Conservation (phyloP, 2,888 invertebrate species). For the Sipha maydis region DNA sequence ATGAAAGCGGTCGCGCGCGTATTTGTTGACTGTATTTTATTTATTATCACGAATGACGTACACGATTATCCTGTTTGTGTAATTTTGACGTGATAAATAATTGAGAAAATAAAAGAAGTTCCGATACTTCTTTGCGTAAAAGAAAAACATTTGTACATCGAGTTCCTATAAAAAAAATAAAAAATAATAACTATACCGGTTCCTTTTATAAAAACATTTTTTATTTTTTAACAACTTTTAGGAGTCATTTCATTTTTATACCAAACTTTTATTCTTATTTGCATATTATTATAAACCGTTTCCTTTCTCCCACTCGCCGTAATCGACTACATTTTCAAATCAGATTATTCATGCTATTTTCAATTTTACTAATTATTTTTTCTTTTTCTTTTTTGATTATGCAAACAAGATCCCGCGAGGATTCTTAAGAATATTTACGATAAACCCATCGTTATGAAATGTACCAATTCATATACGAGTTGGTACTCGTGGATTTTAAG, state of each 20-base stretch:
- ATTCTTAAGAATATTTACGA: not conserved
- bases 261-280: constrained; percentile 14
- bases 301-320: not conserved
- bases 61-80: not conserved
- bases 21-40: not conserved
- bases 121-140: not conserved
- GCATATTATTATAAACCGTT: constrained; percentile 6
- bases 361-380: not conserved
- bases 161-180: not conserved
- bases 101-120: not conserved
- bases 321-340: not conserved
- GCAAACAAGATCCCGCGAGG: not conserved
- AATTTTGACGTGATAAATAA: not conserved
- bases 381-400: not conserved
- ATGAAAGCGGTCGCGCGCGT: not conserved
- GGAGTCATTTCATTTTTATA: not conserved
- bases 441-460: not conserved
- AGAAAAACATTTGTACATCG: not conserved
- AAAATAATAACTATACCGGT: not conserved
- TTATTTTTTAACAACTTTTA: not conserved
- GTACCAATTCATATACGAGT: too few species aligned
- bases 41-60: not conserved
- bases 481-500: not conserved
- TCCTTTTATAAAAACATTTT: not conserved
- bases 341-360: not conserved